phyloP scores from a whole-genome alignment of 2,113 vertebrate species.

The Crotophaga sulcirostris region DNA sequence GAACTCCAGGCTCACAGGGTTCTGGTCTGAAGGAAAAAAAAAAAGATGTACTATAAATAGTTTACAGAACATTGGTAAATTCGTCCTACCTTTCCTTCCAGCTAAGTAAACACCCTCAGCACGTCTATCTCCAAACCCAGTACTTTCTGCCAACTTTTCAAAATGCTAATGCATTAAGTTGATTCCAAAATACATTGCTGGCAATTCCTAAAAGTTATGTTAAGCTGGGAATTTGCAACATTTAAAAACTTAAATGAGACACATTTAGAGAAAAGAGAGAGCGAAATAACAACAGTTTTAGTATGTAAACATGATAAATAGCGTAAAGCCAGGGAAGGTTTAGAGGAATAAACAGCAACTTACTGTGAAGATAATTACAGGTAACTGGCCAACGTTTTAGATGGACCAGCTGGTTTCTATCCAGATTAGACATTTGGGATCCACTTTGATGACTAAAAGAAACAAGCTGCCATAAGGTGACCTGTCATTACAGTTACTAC shows the following conservation, averaged over 20 bases:
- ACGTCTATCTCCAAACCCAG: background rate
- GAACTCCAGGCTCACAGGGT: background rate
- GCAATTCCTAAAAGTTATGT: background rate
- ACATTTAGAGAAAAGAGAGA: background rate
- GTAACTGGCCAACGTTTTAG: background rate
- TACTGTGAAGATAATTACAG: background rate
- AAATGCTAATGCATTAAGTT: background rate
- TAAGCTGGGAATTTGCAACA: background rate
- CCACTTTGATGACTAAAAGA: rapidly evolving
- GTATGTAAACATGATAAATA: background rate
- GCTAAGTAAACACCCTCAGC: background rate
- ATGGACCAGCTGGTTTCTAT: background rate
- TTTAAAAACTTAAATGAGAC: background rate
- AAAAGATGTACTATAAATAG: background rate
- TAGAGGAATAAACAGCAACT: background rate
- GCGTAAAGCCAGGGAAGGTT: background rate
- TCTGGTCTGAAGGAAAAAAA: background rate
- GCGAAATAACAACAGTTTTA: background rate
- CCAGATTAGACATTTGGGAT: background rate
- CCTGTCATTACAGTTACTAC: background rate
- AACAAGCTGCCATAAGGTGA: background rate
- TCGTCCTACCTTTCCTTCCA: background rate
- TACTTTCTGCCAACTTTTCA: background rate
- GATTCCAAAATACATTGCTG: background rate
- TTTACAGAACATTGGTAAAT: background rate